Conservation (phyloP, 2,113 vertebrate species). For the Nibea albiflora region DNA sequence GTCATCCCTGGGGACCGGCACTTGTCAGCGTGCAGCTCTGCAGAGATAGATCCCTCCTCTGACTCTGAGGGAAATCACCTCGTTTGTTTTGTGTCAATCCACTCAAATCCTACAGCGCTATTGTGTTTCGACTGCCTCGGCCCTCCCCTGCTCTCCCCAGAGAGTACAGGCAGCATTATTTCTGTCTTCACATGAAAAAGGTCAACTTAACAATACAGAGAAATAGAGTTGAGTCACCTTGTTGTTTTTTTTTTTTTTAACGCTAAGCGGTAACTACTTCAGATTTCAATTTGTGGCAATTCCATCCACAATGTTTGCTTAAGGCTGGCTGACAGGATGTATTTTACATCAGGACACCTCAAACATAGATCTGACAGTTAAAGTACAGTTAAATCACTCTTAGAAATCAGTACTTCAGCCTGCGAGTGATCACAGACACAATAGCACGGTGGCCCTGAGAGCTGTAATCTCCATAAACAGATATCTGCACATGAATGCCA, state of each 20-base stretch:
- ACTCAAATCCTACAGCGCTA: constrained; percentile 69
- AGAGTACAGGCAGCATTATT: constrained; percentile 21
- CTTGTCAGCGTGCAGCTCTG: constrained; percentile 72
- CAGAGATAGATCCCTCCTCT: constrained; percentile 67
- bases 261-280: constrained; percentile 4
- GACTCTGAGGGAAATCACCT: constrained; percentile 74
- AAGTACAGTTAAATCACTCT: neutral
- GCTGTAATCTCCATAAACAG: neutral
- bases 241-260: constrained; percentile 18
- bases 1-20: constrained; percentile 72
- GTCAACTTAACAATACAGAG: constrained; percentile 42
- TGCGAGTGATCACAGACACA: neutral
- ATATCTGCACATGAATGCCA: too few relatives aligned
- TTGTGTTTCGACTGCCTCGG: constrained; percentile 48
- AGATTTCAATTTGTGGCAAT: neutral
- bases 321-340: constrained; percentile 3
- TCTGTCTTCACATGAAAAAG: constrained; percentile 33
- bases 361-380: neutral
- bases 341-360: neutral
- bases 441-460: neutral
- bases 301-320: neutral
- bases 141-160: constrained; percentile 48
- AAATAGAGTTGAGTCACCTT: constrained; percentile 3
- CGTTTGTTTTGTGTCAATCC: constrained; percentile 81
- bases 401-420: neutral